Percentiles rank a stretch among this genome's conserved stretches.
Conservation (phyloP, 2,113 vertebrate genomes). For the Phaethornis superciliosus region DNA sequence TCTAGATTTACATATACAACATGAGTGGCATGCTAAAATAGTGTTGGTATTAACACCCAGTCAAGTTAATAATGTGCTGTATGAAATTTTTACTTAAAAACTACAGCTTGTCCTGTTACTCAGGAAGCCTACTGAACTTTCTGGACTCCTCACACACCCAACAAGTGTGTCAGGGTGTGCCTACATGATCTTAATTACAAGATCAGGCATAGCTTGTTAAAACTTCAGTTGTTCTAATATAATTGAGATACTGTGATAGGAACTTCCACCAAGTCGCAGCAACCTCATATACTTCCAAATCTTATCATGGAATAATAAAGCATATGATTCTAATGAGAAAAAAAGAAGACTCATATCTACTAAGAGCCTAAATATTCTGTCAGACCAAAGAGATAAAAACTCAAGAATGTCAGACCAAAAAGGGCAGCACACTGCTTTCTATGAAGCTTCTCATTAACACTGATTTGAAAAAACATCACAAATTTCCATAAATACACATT, state of each 20-base stretch:
- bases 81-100: not conserved
- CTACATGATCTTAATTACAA: not conserved
- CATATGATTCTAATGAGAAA: not conserved
- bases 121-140: not conserved
- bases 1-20: not conserved
- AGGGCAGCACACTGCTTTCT: not conserved
- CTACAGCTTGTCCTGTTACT: not conserved
- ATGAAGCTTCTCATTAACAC: not conserved
- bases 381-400: not conserved
- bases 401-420: not conserved
- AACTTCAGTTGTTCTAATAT: slow-evolving; percentile 12
- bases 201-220: slow-evolving; percentile 31
- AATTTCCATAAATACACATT: not conserved
- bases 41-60: fast-evolving
- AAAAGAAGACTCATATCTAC: not conserved
- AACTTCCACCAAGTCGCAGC: slow-evolving; percentile 23
- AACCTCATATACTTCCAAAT: not conserved
- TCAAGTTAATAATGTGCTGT: not conserved
- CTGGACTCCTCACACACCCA: not conserved
- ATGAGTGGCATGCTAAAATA: not conserved
- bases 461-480: not conserved
- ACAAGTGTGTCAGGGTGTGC: not conserved
- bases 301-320: not conserved
- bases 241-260: not conserved
- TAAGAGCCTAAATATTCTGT: not conserved